phyloP scores from a whole-genome alignment of 2,113 vertebrate species.

The Zosterops lateralis region DNA sequence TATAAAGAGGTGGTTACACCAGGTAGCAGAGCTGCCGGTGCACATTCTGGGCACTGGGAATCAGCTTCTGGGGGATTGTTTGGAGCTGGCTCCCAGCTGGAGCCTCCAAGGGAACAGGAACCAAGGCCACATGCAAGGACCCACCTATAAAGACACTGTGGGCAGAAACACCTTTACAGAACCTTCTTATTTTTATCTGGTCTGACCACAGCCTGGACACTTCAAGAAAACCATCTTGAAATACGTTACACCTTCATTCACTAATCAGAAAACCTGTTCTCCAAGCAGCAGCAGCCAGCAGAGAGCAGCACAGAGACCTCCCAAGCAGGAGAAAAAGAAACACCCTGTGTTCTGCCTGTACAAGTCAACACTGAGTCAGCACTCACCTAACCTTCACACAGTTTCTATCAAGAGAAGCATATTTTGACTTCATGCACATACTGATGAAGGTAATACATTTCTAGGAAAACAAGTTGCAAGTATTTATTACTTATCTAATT shows the following conservation, averaged over 20 bases:
- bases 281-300: not conserved
- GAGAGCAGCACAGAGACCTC: not conserved
- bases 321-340: not conserved
- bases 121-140: not conserved
- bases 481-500: not conserved
- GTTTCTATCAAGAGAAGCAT: not conserved
- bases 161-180: not conserved
- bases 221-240: not conserved
- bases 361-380: not conserved
- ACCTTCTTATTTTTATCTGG: not conserved
- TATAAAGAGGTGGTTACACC: not conserved
- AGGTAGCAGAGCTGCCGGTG: not conserved
- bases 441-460: not conserved
- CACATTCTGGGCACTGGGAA: not conserved
- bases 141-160: rapidly evolving
- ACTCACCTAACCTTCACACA: conserved; percentile 48
- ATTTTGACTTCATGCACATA: not conserved
- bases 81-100: not conserved
- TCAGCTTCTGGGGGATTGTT: not conserved
- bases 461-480: not conserved
- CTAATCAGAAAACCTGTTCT: conserved; percentile 5
- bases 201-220: not conserved
- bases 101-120: not conserved
- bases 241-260: not conserved
- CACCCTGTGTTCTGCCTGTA: not conserved